A percentile compares a stretch with the other conserved stretches of the same genome.
phyloP scores from a whole-genome alignment of 2,113 vertebrate genomes.

The Lates calcarifer region DNA sequence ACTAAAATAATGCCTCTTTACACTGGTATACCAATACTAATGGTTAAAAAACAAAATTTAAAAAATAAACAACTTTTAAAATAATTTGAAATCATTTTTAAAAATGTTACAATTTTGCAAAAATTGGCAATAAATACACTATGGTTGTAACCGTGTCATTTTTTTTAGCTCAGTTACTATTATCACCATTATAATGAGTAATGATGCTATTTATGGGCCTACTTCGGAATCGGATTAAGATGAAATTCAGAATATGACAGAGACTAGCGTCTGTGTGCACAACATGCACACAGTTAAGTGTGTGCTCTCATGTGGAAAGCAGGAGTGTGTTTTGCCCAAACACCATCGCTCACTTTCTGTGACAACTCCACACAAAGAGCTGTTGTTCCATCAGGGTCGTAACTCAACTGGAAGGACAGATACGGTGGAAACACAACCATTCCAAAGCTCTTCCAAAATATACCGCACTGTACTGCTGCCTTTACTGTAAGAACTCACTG shows the following conservation, averaged over 20 bases:
- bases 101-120: not conserved
- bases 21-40: not conserved
- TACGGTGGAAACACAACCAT: conserved; percentile 49
- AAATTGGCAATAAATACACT: too few relatives aligned
- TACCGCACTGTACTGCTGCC: conserved; percentile 1
- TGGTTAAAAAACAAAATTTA: too few relatives aligned
- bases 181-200: not conserved
- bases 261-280: not conserved
- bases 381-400: conserved; percentile 49
- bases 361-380: conserved; percentile 68
- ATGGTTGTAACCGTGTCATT: not conserved
- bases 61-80: too few relatives aligned
- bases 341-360: conserved; percentile 58
- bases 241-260: not conserved
- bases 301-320: conserved; percentile 25
- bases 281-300: conserved; percentile 14
- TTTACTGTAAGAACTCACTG: conserved; percentile 19
- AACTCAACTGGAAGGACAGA: conserved; percentile 53
- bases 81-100: not conserved
- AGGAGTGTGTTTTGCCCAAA: conserved; percentile 41
- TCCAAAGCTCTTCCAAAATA: conserved; percentile 39
- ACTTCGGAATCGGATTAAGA: not conserved
- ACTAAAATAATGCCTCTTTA: not conserved
- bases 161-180: not conserved
- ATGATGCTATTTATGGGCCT: not conserved